A percentile compares a stretch with the other conserved stretches of the same genome.
Evolutionary conservation across 2,888 invertebrate genomes (phyloP).

Genomic region (Chrysolina haemoptera): DNA sequence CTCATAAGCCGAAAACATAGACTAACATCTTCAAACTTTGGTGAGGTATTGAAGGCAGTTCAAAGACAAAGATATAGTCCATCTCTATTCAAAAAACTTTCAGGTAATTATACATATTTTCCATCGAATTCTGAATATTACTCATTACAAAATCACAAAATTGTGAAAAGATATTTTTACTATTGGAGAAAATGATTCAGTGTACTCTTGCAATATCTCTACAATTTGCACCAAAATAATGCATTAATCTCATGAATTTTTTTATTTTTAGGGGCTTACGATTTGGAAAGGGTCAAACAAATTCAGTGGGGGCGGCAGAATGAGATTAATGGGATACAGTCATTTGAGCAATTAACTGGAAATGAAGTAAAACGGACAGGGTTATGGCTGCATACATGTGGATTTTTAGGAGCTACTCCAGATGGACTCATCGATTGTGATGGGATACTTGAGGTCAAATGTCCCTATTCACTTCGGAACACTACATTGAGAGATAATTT

Average conservation of each 20-base stretch:
- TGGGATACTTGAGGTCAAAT: not conserved
- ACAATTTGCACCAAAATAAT: too few relatives aligned
- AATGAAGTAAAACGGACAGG: not conserved
- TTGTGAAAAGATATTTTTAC: not conserved
- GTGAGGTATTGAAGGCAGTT: not conserved
- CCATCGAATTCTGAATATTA: not conserved
- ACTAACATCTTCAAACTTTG: not conserved
- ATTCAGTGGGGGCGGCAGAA: slow-evolving; percentile 3
- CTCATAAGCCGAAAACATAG: not conserved
- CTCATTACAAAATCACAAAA: not conserved
- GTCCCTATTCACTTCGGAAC: not conserved
- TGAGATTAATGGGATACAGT: slow-evolving; percentile 2
- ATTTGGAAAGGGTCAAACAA: not conserved
- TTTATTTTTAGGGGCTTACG: not conserved
- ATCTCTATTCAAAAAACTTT: not conserved
- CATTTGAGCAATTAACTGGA: not conserved
- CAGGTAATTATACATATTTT: not conserved
- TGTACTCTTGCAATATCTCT: too few relatives aligned
- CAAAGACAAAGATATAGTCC: not conserved
- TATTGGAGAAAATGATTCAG: not conserved
- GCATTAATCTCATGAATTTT: not conserved
- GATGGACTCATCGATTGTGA: not conserved
- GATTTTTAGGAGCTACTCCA: slow-evolving; percentile 1
- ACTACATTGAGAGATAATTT: not conserved
- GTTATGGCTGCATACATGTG: not conserved